Evolutionary conservation across 2,113 vertebrate genomes (phyloP).

Genomic region (Alligator sinensis): DNA sequence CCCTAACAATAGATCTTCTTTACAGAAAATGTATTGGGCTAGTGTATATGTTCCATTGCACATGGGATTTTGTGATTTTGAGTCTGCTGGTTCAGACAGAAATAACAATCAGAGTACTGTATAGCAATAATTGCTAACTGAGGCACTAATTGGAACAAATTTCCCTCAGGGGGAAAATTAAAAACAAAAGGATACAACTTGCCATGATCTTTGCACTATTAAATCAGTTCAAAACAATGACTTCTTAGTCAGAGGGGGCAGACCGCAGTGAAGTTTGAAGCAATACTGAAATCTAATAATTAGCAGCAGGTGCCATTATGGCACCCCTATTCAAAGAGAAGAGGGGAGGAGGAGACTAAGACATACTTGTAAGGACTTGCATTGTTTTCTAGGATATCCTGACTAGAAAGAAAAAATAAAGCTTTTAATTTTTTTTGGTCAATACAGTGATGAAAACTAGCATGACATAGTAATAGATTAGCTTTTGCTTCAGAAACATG

Average conservation of each 20-base stretch:
- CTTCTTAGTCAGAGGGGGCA: neutral
- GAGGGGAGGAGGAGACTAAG: neutral
- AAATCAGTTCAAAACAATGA: slow-evolving; percentile 26
- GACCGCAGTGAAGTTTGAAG: neutral
- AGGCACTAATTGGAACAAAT: slow-evolving; percentile 61
- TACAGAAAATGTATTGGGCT: slow-evolving; percentile 35
- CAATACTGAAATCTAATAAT: neutral
- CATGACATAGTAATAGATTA: neutral
- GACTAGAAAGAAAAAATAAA: neutral
- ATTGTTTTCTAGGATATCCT: neutral
- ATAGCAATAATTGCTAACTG: slow-evolving; percentile 54
- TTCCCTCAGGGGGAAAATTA: neutral
- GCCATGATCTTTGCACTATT: slow-evolving; percentile 45
- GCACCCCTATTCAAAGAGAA: neutral
- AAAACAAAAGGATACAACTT: slow-evolving; percentile 49
- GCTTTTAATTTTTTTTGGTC: neutral
- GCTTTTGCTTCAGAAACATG: neutral
- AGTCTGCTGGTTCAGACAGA: slow-evolving; percentile 48
- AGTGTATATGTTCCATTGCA: slow-evolving; percentile 42
- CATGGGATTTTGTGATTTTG: slow-evolving; percentile 45
- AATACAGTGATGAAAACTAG: slow-evolving; percentile 14
- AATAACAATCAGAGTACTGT: slow-evolving; percentile 69
- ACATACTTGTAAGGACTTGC: neutral
- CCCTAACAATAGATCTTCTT: slow-evolving; percentile 51
- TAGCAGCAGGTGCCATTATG: neutral